Conservation (phyloP, 2,888 invertebrate species). For the Coenonympha glycerion region DNA sequence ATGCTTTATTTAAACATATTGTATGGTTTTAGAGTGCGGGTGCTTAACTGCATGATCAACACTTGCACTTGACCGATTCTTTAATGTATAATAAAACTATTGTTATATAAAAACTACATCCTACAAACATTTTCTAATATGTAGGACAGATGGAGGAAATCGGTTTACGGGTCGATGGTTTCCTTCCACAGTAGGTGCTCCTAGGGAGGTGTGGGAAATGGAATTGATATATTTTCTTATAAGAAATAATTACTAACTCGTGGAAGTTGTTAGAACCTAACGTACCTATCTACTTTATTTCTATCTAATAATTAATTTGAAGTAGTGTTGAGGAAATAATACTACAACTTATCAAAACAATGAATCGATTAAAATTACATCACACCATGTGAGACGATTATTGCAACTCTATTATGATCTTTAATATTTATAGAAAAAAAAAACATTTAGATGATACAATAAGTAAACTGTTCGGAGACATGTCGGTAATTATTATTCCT, state of each 20-base stretch:
- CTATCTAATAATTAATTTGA: background rate
- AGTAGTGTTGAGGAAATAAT: too few relatives aligned
- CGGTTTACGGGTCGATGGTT: constrained; percentile 42
- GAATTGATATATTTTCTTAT: constrained; percentile 5
- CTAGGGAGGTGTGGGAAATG: constrained; percentile 31
- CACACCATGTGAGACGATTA: too few relatives aligned
- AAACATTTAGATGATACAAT: too few relatives aligned
- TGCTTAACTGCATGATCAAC: too few relatives aligned
- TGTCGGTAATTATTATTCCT: background rate
- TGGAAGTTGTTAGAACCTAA: background rate
- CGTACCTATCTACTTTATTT: background rate
- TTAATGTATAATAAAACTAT: too few relatives aligned
- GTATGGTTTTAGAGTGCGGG: too few relatives aligned
- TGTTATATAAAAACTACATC: background rate
- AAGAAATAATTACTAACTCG: background rate
- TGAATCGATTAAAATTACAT: too few relatives aligned
- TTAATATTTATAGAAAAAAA: too few relatives aligned
- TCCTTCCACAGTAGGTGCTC: constrained; percentile 39
- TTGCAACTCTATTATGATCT: too few relatives aligned
- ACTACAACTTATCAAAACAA: too few relatives aligned
- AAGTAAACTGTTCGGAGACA: too few relatives aligned
- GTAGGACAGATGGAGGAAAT: constrained; percentile 42
- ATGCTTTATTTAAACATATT: too few relatives aligned
- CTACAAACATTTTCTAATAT: constrained; percentile 33
- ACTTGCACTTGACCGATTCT: background rate